Evolutionary conservation across 2,113 vertebrate genomes (phyloP).

Genomic region (Podarcis muralis): DNA sequence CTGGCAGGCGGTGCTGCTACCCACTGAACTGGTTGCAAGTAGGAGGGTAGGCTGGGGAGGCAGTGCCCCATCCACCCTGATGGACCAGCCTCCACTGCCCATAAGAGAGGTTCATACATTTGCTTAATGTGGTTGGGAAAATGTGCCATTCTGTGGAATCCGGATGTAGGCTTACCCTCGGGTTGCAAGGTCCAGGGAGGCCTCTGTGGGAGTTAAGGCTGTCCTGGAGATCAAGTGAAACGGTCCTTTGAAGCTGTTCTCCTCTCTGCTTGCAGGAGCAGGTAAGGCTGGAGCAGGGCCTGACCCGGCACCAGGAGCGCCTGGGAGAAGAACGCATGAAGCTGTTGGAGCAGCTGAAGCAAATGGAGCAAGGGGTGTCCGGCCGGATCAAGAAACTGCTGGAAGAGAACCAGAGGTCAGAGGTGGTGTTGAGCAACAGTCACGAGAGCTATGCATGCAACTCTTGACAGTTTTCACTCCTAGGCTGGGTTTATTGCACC

Average conservation of each 20-base stretch:
- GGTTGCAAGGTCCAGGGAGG: not conserved
- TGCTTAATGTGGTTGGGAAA: not conserved
- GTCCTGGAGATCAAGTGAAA: not conserved
- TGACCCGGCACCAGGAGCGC: slow-evolving; percentile 81
- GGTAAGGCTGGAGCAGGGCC: slow-evolving; percentile 82
- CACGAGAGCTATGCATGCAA: not conserved
- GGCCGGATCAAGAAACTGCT: slow-evolving; percentile 85
- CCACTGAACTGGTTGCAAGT: too few relatives aligned
- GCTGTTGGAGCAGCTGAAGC: slow-evolving; percentile 82
- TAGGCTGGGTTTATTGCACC: too few relatives aligned
- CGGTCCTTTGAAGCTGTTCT: not conserved
- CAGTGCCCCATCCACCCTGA: too few relatives aligned
- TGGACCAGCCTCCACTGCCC: too few relatives aligned
- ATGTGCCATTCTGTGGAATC: not conserved
- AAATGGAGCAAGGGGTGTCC: slow-evolving; percentile 79
- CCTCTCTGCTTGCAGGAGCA: slow-evolving; percentile 79
- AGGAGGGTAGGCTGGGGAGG: too few relatives aligned
- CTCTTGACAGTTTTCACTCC: too few relatives aligned
- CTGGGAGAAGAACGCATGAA: slow-evolving; percentile 83
- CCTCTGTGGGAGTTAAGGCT: not conserved
- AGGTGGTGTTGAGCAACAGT: not conserved
- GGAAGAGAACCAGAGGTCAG: slow-evolving; percentile 86
- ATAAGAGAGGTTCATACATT: not conserved
- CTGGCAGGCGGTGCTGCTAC: too few relatives aligned
- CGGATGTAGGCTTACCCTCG: not conserved